A percentile compares a stretch with the other conserved stretches of the same genome.
These are phyloP conservation scores for Rhyzopertha dominica DNA, from an alignment of 1,140 invertebrate genomes.

Conservation along the genomic window DNA sequence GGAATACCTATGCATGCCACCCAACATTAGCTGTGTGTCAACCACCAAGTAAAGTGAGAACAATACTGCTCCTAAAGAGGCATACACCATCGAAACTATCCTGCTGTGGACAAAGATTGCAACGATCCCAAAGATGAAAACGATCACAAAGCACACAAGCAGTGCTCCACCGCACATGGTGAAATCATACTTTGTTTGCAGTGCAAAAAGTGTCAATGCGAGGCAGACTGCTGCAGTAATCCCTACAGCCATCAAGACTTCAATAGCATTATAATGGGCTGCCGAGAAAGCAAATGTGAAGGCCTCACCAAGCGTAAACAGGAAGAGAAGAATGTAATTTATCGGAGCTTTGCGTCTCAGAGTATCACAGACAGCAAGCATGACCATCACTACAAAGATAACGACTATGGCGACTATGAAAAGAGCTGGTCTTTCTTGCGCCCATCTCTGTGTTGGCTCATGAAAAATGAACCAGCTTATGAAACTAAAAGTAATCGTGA, in stretches of 20 bases:
- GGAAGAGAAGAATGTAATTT: conserved; percentile 79
- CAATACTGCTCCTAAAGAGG: conserved; percentile 68
- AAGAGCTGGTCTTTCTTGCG: conserved; percentile 45
- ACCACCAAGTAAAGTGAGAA: conserved; percentile 79
- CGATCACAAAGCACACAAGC: conserved; percentile 66
- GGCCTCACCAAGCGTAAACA: conserved; percentile 76
- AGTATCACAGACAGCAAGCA: conserved; percentile 77
- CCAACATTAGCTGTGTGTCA: conserved; percentile 90
- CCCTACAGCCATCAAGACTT: conserved; percentile 74
- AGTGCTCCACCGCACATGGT: conserved; percentile 72
- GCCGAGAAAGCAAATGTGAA: conserved; percentile 66
- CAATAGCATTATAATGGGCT: conserved; percentile 48
- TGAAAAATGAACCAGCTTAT: conserved; percentile 71
- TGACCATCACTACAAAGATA: conserved; percentile 69
- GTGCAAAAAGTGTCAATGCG: conserved; percentile 81
- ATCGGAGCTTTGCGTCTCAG: conserved; percentile 75
- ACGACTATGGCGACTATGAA: conserved; percentile 60
- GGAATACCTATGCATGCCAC: conserved; percentile 78
- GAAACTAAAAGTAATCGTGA: conserved; percentile 70
- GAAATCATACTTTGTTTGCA: conserved; percentile 90
- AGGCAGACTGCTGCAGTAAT: conserved; percentile 74
- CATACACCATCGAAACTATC: conserved; percentile 65
- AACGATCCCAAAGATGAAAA: conserved; percentile 75
- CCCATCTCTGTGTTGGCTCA: conserved; percentile 54
- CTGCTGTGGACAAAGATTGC: conserved; percentile 58